A percentile compares a stretch with the other conserved stretches of the same genome.
phyloP scores from a whole-genome alignment of 2,113 vertebrate species.

The Poecilia latipinna region DNA sequence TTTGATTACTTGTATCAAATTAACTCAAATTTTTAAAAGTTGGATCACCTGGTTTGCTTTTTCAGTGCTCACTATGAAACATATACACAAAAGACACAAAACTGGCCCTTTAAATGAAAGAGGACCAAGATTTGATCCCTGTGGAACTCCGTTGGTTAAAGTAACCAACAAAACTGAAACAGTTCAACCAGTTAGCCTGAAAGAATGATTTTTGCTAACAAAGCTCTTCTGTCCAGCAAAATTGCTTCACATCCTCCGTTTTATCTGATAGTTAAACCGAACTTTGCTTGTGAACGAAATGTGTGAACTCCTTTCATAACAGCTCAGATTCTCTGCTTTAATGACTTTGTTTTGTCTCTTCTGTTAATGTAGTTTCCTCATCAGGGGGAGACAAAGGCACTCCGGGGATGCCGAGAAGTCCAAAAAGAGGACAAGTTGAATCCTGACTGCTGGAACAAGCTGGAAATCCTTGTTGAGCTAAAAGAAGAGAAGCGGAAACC shows the following conservation, averaged over 20 bases:
- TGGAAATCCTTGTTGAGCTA: neutral
- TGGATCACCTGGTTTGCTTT: too few relatives aligned
- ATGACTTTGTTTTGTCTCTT: neutral
- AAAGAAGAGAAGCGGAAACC: constrained; percentile 40
- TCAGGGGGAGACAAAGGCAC: neutral
- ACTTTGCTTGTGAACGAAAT: neutral
- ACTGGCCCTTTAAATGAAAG: neutral
- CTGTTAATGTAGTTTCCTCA: neutral
- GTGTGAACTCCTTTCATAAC: neutral
- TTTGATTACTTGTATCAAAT: too few relatives aligned
- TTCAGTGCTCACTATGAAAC: too few relatives aligned
- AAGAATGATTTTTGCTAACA: too few relatives aligned
- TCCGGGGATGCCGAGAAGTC: neutral
- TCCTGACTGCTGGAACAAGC: neutral
- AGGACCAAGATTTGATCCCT: neutral
- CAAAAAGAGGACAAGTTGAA: neutral
- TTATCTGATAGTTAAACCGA: neutral
- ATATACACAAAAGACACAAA: too few relatives aligned
- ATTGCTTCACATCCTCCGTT: neutral
- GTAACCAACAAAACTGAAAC: neutral
- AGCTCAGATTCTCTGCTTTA: neutral
- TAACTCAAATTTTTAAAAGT: too few relatives aligned
- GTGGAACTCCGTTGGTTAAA: neutral
- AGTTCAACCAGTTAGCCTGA: too few relatives aligned
- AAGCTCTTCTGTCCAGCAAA: too few relatives aligned